Evolutionary conservation across 2,797 vertebrate genomes (phyloP).

Genomic region (Phrynocephalus vlangalii): DNA sequence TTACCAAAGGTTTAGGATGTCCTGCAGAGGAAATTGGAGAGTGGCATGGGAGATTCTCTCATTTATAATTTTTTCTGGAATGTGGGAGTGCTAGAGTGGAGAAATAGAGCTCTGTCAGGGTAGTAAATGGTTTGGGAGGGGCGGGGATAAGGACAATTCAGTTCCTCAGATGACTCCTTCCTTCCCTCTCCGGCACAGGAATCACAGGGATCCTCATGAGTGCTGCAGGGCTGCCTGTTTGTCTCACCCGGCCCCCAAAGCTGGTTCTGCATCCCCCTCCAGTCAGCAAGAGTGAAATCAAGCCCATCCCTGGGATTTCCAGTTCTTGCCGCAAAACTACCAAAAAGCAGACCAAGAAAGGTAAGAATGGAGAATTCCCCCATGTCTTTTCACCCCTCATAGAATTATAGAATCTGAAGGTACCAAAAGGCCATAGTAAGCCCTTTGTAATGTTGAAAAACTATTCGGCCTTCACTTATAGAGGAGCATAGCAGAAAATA

Average conservation of each 20-base stretch:
- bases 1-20: neutral
- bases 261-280: conserved; percentile 92
- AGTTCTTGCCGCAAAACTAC: conserved; percentile 93
- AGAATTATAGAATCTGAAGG: neutral
- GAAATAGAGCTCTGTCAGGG: neutral
- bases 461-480: too few relatives aligned
- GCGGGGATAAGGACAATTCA: neutral
- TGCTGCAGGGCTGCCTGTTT: conserved; percentile 92
- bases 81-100: too few relatives aligned
- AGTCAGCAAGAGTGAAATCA: conserved; percentile 93
- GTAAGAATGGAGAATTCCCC: conserved; percentile 68
- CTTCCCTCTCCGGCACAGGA: conserved; percentile 75
- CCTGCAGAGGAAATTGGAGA: neutral
- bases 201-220: conserved; percentile 98
- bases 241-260: conserved; percentile 93
- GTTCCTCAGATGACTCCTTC: neutral
- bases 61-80: neutral
- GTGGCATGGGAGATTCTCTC: neutral
- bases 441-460: neutral
- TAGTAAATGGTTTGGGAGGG: neutral
- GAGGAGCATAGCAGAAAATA: neutral
- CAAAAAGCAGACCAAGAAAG: conserved; percentile 93
- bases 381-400: too few relatives aligned
- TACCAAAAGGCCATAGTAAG: neutral
- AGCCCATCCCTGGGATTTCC: conserved; percentile 89